These are phyloP conservation scores for Girardia tigrina DNA, from an alignment of 2,888 invertebrate species.

Conservation along the genomic window DNA sequence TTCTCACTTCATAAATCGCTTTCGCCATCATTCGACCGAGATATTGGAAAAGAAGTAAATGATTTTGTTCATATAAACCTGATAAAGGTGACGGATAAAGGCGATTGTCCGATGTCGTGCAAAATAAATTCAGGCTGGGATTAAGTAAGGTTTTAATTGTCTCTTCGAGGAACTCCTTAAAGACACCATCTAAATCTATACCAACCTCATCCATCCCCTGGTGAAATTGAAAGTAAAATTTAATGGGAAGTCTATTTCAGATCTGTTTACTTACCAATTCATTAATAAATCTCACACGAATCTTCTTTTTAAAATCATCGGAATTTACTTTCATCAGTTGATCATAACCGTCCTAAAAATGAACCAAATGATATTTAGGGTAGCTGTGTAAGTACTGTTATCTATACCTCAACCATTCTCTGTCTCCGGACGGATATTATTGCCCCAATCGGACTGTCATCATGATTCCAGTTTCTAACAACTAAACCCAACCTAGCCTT, in stretches of 20 bases:
- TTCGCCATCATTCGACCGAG: conserved; percentile 93
- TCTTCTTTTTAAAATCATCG: conserved; percentile 76
- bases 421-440: conserved; percentile 76
- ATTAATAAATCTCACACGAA: conserved; percentile 89
- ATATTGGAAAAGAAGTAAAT: conserved; percentile 84
- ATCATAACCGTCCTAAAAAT: conserved; percentile 95
- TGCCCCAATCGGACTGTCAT: conserved; percentile 51
- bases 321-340: conserved; percentile 74
- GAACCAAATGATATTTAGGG: too few relatives aligned
- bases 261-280: conserved; percentile 54
- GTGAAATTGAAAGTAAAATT: too few relatives aligned
- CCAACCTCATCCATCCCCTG: conserved; percentile 73
- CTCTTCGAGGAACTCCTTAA: conserved; percentile 90
- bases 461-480: conserved; percentile 49
- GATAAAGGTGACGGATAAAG: conserved; percentile 93
- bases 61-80: conserved; percentile 76
- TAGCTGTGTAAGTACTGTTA: too few relatives aligned
- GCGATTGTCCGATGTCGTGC: conserved; percentile 61
- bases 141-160: conserved; percentile 91
- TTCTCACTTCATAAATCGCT: conserved; percentile 89
- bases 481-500: conserved; percentile 71
- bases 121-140: conserved; percentile 81
- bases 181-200: conserved; percentile 98
- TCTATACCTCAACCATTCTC: conserved; percentile 53
- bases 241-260: too few relatives aligned